Conservation (phyloP, 2,888 invertebrate species). For the Apotomis betuletana region DNA sequence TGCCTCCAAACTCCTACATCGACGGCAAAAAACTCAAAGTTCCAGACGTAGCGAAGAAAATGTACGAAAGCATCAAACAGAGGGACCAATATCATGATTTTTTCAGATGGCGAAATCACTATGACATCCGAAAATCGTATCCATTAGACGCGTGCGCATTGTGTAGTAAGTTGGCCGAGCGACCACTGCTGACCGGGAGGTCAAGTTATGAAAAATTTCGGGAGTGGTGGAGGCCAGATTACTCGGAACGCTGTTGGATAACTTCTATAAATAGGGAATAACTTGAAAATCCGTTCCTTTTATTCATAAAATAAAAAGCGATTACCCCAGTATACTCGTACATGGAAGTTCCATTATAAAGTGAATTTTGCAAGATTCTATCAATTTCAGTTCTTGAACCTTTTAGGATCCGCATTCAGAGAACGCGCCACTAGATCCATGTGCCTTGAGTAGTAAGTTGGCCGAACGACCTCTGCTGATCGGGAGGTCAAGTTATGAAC, state of each 20-base stretch:
- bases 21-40: conserved; percentile 53
- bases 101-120: conserved; percentile 68
- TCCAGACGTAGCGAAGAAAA: conserved; percentile 55
- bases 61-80: conserved; percentile 57
- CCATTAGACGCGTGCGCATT: conserved; percentile 60
- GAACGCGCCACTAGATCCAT: conserved; percentile 55
- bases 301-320: too few relatives aligned
- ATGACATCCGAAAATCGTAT: conserved; percentile 51
- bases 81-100: conserved; percentile 58
- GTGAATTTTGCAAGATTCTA: too few relatives aligned
- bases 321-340: too few relatives aligned
- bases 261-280: not conserved
- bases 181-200: conserved; percentile 51
- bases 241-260: conserved; percentile 49
- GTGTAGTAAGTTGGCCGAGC: conserved; percentile 60
- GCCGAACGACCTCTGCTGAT: conserved; percentile 58
- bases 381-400: too few relatives aligned
- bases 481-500: conserved; percentile 46
- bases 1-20: conserved; percentile 64
- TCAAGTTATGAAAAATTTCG: conserved; percentile 54
- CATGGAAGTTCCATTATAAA: too few relatives aligned
- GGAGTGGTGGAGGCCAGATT: conserved; percentile 67
- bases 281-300: too few relatives aligned
- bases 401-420: conserved; percentile 46
- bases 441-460: conserved; percentile 58